Percentiles rank a stretch among this genome's conserved stretches.
These are phyloP conservation scores for Eristalinus aeneus DNA, from an alignment of 2,888 invertebrate species.

Conservation along the genomic window DNA sequence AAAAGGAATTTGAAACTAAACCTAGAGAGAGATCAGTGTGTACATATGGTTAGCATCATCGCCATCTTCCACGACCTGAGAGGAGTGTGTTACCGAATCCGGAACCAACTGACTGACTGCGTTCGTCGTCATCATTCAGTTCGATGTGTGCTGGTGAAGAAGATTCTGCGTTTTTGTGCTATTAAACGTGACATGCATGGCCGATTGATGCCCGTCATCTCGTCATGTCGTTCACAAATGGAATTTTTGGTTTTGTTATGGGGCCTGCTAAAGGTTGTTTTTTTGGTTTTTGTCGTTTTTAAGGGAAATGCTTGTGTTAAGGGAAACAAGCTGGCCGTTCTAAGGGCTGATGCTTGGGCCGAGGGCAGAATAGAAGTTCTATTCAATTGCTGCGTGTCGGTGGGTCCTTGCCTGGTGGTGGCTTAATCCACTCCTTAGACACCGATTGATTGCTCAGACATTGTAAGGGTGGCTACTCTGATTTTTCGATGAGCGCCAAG, in stretches of 20 bases:
- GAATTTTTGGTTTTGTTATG: constrained; percentile 57
- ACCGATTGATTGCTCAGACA: constrained; percentile 62
- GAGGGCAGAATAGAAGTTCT: constrained; percentile 7
- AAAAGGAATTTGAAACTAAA: constrained; percentile 25
- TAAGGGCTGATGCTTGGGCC: constrained; percentile 41
- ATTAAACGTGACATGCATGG: constrained; percentile 69
- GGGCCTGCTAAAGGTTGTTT: constrained; percentile 22
- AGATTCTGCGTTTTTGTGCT: constrained; percentile 53
- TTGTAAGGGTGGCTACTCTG: constrained; percentile 34
- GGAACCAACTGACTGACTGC: constrained; percentile 6
- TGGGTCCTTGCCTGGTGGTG: constrained; percentile 28
- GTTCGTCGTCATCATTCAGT: neutral
- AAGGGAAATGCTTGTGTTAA: constrained; percentile 41
- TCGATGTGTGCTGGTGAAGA: neutral
- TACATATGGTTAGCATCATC: constrained; percentile 54
- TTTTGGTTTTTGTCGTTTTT: constrained; percentile 11
- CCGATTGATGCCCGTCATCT: constrained; percentile 48
- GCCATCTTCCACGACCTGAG: constrained; percentile 16
- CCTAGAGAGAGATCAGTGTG: constrained; percentile 51
- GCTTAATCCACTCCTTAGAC: constrained; percentile 59
- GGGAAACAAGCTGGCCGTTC: constrained; percentile 33
- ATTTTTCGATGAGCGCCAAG: constrained; percentile 61
- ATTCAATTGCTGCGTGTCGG: constrained; percentile 45
- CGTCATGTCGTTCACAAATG: constrained; percentile 60
- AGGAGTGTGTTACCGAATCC: constrained; percentile 45